Base-by-base conservation (phyloP, 2,888 invertebrate genomes). In the Agrenia bidenticulata region DNA sequence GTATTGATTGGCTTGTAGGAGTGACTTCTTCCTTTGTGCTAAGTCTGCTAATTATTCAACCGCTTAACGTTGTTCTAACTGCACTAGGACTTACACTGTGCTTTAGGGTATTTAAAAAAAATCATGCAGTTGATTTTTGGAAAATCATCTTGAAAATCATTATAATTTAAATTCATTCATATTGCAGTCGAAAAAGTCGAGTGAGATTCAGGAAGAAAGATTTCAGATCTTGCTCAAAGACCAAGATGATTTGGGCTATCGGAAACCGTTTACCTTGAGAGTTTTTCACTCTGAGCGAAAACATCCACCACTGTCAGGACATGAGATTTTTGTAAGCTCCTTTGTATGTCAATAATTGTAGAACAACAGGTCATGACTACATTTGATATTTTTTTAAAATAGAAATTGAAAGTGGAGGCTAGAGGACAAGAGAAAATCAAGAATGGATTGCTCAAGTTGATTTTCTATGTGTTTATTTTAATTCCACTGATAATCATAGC, bases 1-100 rank as follows among this genome's bases (percentile, higher is more conserved):
- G 70, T 49, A n/a, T 66, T 11, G 51, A 64, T 53, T 74, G 73
- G 72, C 57, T 73, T 15, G 37, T 62, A 1, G 59, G 64, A 11
- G 66, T 70, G 4, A 2, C 59, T 0, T 7, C 37, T 1, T 69
- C 71, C 2, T 61, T 69, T 41, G 11, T 32, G 15, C 4, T n/a
- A 15, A 17, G 45, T 23, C 21, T 51, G 51, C 5, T 51, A 5
- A n/a, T 45, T 45, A 15, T 45, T 45, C 45, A 15, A n/a, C 15
- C 19, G 5, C 45, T 19, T 9, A 45, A 19, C n/a, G 19, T 45
- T 17, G 5, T 45, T 15, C 5, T 45, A 5, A 19, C 9, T 19
- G 45, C 9, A 11, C 15, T 15, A n/a, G 45, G 19, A 15, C 45
- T 45, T 32, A 32, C 32, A 32, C 11, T 32, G 11, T 32, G 32